Evolutionary conservation across 1,140 invertebrate species (phyloP).

Genomic region (Dendroctonus ponderosae): DNA sequence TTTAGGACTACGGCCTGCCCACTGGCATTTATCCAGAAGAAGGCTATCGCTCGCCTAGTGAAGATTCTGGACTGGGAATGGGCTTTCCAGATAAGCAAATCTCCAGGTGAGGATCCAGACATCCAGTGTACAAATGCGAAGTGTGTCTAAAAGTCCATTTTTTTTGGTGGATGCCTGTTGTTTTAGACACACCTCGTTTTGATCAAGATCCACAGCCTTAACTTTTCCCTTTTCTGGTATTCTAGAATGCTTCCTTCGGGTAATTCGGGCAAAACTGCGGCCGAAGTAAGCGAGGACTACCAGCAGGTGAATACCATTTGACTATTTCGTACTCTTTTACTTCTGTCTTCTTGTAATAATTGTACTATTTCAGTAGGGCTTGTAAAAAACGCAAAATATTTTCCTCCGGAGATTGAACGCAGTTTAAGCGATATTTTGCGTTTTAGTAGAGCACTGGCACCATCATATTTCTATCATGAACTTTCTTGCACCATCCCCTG

Average conservation of each 20-base stretch:
- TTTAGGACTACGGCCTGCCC: conserved; percentile 50
- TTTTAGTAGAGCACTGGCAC: conserved; percentile 48
- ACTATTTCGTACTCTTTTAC: conserved; percentile 18
- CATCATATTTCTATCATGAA: conserved; percentile 50
- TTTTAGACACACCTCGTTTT: too few relatives aligned
- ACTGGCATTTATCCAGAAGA: conserved; percentile 55
- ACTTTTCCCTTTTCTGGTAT: conserved; percentile 38
- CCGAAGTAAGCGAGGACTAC: conserved; percentile 44
- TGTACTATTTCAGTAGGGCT: conserved; percentile 38
- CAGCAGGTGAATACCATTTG: conserved; percentile 44
- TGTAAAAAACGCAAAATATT: conserved; percentile 39
- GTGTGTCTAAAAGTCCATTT: conserved; percentile 1
- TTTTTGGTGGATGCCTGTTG: too few relatives aligned
- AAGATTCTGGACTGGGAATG: conserved; percentile 79
- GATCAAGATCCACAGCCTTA: too few relatives aligned
- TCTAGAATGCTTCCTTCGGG: conserved; percentile 45
- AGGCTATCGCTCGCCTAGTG: conserved; percentile 70
- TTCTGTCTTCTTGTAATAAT: too few relatives aligned
- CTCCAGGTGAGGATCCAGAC: conserved; percentile 31
- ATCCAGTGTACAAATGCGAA: not conserved
- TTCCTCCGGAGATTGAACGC: not conserved
- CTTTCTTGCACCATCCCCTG: conserved; percentile 44
- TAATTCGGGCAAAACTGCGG: conserved; percentile 44
- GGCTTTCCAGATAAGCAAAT: conserved; percentile 63
- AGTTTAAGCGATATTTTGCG: conserved; percentile 36